A percentile compares a stretch with the other conserved stretches of the same genome.
phyloP scores from a whole-genome alignment of 2,888 invertebrate genomes.

The Euplagia quadripunctaria region DNA sequence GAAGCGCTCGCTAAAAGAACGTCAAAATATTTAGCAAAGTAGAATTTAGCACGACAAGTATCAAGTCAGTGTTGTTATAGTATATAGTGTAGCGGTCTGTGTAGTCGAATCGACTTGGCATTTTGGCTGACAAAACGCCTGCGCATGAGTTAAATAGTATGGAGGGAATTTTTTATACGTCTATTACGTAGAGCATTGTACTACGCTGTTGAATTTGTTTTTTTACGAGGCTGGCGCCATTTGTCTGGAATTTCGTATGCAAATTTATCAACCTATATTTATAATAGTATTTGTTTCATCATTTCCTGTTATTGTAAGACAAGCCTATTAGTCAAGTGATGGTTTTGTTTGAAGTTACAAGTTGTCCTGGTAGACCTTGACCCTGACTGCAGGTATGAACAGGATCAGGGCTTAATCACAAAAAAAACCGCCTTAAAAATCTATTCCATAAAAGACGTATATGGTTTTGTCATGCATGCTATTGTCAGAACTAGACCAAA shows the following conservation, averaged over 20 bases:
- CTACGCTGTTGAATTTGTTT: not conserved
- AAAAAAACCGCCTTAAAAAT: too few relatives aligned
- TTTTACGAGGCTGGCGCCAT: not conserved
- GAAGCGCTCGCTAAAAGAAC: conserved; percentile 7
- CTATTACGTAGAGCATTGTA: not conserved
- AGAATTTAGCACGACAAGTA: conserved; percentile 54
- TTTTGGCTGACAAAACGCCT: conserved; percentile 84
- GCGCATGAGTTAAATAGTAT: conserved; percentile 60
- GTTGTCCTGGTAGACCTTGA: not conserved
- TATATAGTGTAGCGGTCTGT: conserved; percentile 72
- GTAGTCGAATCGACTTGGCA: conserved; percentile 83
- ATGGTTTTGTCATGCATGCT: too few relatives aligned
- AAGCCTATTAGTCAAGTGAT: conserved; percentile 1
- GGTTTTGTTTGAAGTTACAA: not conserved
- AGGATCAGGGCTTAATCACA: too few relatives aligned
- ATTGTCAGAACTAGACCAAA: too few relatives aligned
- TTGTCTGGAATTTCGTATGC: not conserved
- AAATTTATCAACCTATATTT: not conserved
- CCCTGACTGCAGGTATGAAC: not conserved
- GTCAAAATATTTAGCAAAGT: conserved; percentile 22
- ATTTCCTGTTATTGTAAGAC: not conserved
- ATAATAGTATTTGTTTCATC: conserved; percentile 1
- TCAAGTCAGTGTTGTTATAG: conserved; percentile 57
- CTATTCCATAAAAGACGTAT: too few relatives aligned
- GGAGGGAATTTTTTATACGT: conserved; percentile 50